These are phyloP conservation scores for Anadara kagoshimensis DNA, from an alignment of 1,140 invertebrate genomes.

Conservation along the genomic window DNA sequence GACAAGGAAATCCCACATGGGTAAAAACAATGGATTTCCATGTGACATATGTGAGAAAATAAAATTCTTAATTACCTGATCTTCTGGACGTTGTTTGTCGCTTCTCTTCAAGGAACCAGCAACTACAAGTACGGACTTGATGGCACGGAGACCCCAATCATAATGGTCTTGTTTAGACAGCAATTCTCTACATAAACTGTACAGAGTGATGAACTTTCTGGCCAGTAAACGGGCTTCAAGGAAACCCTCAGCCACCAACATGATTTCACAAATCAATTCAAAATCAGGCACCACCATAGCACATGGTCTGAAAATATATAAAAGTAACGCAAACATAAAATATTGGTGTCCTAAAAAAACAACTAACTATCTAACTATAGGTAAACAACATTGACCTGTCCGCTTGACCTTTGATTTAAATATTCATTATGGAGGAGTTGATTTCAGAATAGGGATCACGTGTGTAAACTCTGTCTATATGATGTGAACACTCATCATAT, in stretches of 20 bases:
- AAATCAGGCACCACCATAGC: conserved; percentile 99
- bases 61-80: conserved; percentile 78
- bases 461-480: too few relatives aligned
- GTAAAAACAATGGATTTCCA: too few relatives aligned
- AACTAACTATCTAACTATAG: background rate
- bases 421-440: too few relatives aligned
- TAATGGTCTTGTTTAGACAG: conserved; percentile 98
- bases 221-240: conserved; percentile 94
- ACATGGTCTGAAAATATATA: conserved; percentile 81
- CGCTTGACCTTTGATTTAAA: too few relatives aligned
- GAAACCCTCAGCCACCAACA: conserved; percentile 98
- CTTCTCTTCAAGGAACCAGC: conserved; percentile 94
- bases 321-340: background rate
- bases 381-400: too few relatives aligned
- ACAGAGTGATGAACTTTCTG: conserved; percentile 96
- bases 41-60: too few relatives aligned
- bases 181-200: conserved; percentile 94
- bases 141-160: conserved; percentile 96
- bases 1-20: too few relatives aligned
- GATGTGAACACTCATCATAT: too few relatives aligned
- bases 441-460: too few relatives aligned
- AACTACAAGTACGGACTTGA: conserved; percentile 96
- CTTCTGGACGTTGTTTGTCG: conserved; percentile 94
- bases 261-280: conserved; percentile 98
- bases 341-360: background rate